These are phyloP conservation scores for Hydraecia micacea DNA, from an alignment of 2,888 invertebrate species.

Conservation along the genomic window DNA sequence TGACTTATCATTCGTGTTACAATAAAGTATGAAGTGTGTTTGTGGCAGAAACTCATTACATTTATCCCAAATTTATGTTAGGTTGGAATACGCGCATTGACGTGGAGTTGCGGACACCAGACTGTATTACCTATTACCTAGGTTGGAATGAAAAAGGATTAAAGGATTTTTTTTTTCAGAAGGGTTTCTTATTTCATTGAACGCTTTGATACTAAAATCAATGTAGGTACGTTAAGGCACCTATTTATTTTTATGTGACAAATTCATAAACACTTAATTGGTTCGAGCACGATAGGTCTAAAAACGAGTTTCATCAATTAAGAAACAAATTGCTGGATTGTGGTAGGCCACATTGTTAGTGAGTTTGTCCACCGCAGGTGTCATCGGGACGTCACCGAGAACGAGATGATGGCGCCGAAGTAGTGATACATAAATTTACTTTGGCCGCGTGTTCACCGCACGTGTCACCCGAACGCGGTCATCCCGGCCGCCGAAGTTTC, in stretches of 20 bases:
- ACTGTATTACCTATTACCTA: no score
- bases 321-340: not conserved
- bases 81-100: no score
- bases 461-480: not conserved
- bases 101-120: no score
- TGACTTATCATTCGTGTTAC: slow-evolving; percentile 18
- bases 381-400: not conserved
- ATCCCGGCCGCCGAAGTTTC: not conserved
- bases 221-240: not conserved
- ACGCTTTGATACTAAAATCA: not conserved
- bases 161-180: not conserved
- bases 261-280: not conserved
- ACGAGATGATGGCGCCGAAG: not conserved
- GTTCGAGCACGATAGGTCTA: not conserved
- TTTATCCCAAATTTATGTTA: not conserved
- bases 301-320: not conserved
- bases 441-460: not conserved
- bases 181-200: not conserved
- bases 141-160: not conserved
- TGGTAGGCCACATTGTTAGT: not conserved
- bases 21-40: not conserved
- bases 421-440: not conserved
- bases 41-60: not conserved
- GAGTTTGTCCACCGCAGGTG: not conserved
- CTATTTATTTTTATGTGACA: not conserved